Base-by-base conservation (phyloP, 2,797 vertebrate genomes). In the Galagoides demidoff region DNA sequence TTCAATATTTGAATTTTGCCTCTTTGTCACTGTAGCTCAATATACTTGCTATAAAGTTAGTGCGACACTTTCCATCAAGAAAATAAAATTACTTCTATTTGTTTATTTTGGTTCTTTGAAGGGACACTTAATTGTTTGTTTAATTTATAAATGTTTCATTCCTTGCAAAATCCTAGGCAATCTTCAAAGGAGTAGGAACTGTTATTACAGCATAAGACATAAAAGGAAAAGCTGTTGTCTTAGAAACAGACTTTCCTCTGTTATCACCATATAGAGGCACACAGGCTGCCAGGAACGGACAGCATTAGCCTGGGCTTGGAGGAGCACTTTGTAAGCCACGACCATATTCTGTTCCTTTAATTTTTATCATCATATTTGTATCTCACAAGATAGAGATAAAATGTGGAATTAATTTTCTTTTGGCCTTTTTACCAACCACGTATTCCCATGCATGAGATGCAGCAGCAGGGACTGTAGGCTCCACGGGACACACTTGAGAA, bases 101-200 rank as follows among this genome's bases (percentile, higher is more conserved):
- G 23, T 96, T 98, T 98, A 97, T 95, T 98, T 97, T 98, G 94
- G 84, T 97, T 96, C 74, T 97, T 98, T 97, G 92, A 97, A 98
- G 89, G 71, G 79, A 71, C 96, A 91, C 37, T 96, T 95, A 95
- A 96, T 97, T 98, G 92, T 98, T 98, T 98, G 96, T 96, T 96
- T 98, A 98, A 98, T 98, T 98, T 98, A 97, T 84, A 90, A 90
- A 95, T 94, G 68, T 97, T 98, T 98, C 98, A 98, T 98, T 98
- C 85, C 95, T 97, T 96, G 90, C 73, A 98, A 98, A 98, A 97
- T 97, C 98, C 95, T 96, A 97, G 52, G 57, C 37, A 85, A 96
- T 98, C 96, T 96, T 97, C 90, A 96, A 96, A 98, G 96, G 97
- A 97, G 98, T 97, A 97, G 95, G 71, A 97, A 96, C 92, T 93